Conservation (phyloP, 2,888 invertebrate genomes). For the Dryocosmus kuriphilus region DNA sequence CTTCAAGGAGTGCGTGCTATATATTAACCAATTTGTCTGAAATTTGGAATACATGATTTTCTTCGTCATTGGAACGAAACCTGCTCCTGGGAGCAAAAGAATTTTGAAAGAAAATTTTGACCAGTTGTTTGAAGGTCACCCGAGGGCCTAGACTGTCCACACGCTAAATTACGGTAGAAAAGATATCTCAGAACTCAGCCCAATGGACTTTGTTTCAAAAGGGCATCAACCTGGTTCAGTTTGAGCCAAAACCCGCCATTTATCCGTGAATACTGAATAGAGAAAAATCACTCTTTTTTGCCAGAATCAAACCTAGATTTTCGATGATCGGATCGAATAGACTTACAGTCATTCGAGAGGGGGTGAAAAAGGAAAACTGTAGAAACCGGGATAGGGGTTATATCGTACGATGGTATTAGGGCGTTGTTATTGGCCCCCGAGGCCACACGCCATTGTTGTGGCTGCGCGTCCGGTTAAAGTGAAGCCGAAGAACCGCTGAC, state of each 20-base stretch:
- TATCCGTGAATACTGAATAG: neutral
- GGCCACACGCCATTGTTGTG: conserved; percentile 73
- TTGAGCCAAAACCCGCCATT: neutral
- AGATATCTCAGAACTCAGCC: too few relatives aligned
- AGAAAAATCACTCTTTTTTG: neutral
- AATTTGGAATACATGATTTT: too few relatives aligned
- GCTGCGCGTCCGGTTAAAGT: conserved; percentile 68
- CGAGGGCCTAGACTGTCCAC: too few relatives aligned
- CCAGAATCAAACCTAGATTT: neutral
- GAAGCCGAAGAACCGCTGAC: conserved; percentile 69
- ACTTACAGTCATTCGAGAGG: neutral
- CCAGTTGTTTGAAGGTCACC: too few relatives aligned
- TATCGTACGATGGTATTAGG: conserved; percentile 57
- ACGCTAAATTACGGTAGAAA: too few relatives aligned
- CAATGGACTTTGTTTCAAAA: too few relatives aligned
- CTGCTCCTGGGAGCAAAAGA: too few relatives aligned
- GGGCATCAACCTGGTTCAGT: too few relatives aligned
- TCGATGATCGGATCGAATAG: neutral
- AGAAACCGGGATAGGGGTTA: conserved; percentile 31
- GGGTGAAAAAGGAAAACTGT: conserved; percentile 35
- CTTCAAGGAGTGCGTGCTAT: too few relatives aligned
- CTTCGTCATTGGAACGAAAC: too few relatives aligned
- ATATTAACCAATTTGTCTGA: too few relatives aligned
- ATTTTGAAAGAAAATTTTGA: too few relatives aligned
- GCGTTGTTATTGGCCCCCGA: conserved; percentile 75